phyloP scores from a whole-genome alignment of 2,888 invertebrate species.

The Tridacna crocea region DNA sequence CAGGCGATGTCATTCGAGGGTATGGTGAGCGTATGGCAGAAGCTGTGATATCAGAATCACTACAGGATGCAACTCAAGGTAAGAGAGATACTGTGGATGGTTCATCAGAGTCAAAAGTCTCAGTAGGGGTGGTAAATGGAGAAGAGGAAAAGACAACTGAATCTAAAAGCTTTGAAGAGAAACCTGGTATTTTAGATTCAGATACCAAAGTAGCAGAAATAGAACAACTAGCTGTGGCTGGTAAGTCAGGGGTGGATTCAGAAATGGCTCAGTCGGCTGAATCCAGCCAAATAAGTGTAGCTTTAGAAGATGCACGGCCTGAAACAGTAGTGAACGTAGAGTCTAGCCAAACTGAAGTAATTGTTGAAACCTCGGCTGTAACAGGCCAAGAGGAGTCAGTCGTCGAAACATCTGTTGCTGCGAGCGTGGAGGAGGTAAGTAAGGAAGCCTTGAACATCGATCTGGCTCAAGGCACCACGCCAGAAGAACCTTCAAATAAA shows the following conservation, averaged over 20 bases:
- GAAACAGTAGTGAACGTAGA: conserved; percentile 13
- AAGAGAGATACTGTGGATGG: background rate
- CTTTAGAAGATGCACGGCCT: background rate
- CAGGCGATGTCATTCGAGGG: conserved; percentile 18
- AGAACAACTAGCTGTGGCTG: conserved; percentile 9
- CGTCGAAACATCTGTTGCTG: conserved; percentile 13
- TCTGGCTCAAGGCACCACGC: background rate
- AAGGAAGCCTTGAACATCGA: background rate
- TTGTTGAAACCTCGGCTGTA: background rate
- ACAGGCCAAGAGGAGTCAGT: conserved; percentile 8
- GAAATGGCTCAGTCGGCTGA: background rate
- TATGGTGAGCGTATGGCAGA: conserved; percentile 21
- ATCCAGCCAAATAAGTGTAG: background rate
- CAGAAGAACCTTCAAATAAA: background rate
- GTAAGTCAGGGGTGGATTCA: conserved; percentile 3
- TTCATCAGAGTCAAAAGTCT: background rate
- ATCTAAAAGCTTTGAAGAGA: background rate
- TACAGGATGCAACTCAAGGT: conserved; percentile 4
- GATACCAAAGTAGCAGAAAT: conserved; percentile 15
- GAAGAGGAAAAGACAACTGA: too few species aligned
- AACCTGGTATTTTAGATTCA: background rate
- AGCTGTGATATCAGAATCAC: conserved; percentile 15
- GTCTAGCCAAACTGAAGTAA: conserved; percentile 10
- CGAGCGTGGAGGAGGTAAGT: conserved; percentile 11
- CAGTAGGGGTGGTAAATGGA: too few species aligned